Evolutionary conservation across 1,140 invertebrate genomes (phyloP).

Genomic region (Polypedilum vanderplanki): DNA sequence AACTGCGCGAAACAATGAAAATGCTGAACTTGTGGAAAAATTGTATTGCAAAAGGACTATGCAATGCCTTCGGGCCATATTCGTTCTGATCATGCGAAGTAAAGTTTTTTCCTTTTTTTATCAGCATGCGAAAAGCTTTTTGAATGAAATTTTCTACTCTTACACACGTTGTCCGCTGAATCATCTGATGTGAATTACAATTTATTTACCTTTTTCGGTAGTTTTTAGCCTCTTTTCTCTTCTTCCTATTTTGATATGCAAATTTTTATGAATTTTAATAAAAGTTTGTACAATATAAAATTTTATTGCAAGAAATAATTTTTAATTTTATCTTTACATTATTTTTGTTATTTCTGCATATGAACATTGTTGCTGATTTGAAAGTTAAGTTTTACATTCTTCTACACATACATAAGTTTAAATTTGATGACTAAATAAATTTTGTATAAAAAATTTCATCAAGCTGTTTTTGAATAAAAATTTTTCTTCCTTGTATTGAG

Average conservation of each 20-base stretch:
- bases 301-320: no score
- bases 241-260: neutral
- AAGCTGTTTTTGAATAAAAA: no score
- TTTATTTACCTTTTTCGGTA: neutral
- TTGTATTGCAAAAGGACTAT: neutral
- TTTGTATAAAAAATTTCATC: no score
- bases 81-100: neutral
- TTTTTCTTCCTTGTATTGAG: no score
- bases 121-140: neutral
- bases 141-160: conserved; percentile 1
- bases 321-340: no score
- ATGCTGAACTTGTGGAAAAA: neutral
- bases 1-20: conserved; percentile 22
- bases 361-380: no score
- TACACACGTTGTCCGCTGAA: neutral
- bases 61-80: neutral
- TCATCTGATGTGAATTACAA: conserved; percentile 11
- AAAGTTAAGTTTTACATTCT: no score
- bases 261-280: neutral
- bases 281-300: no score
- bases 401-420: no score
- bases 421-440: no score
- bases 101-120: neutral
- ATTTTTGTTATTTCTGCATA: no score
- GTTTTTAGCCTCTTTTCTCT: neutral